Evolutionary conservation across 2,113 vertebrate genomes (phyloP), one percentile per base, ranked within the genome.

Genomic region (Urocynchramus pylzowi): DNA sequence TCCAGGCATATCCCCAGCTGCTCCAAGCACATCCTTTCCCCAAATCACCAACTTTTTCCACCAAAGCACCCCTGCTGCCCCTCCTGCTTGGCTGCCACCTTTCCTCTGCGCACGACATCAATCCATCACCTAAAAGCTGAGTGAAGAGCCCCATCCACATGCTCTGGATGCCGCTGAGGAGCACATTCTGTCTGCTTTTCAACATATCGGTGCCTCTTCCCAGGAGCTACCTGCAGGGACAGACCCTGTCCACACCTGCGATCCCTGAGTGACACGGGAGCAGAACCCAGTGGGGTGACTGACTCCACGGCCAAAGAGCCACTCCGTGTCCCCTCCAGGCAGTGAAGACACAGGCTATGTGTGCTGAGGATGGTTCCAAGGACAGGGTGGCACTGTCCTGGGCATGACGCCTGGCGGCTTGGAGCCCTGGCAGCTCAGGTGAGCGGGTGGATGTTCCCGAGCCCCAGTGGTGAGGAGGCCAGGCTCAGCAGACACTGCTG

Each of bases 331-430:
- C 24, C 16, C 20, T 41, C 16, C 59, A 22, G 44, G 27, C 15
- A 8, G 18, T 0, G 1, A 20, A 45, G 45, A 52, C 53, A 41
- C 49, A 31, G 28, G 19, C 52, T 57, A 3, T 3, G 3, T 8
- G 47, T 45, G 45, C 35, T 14, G 30, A 16, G 35, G 7, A 27
- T 0, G 16, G 20, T 53, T 50, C 74, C 28, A 44, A 44, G 64
- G 45, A 57, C 49, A 49, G 54, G 44, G 13, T 10, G 49, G 42
- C 57, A 44, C 33, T 1, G 10, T 21, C 19, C 17, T 18, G 50
- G 75, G 41, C 65, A 13, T 0, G 4, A 45, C 8, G 11, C 53
- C n/a, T 0, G 0, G n/a, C 64, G 12, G 37, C 60, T 14, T 6
- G 11, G 27, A 44, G 45, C 33, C 8, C 5, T 1, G 1, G 64